Evolutionary conservation across 2,888 invertebrate genomes (phyloP).

Genomic region (Drosophila colorata): DNA sequence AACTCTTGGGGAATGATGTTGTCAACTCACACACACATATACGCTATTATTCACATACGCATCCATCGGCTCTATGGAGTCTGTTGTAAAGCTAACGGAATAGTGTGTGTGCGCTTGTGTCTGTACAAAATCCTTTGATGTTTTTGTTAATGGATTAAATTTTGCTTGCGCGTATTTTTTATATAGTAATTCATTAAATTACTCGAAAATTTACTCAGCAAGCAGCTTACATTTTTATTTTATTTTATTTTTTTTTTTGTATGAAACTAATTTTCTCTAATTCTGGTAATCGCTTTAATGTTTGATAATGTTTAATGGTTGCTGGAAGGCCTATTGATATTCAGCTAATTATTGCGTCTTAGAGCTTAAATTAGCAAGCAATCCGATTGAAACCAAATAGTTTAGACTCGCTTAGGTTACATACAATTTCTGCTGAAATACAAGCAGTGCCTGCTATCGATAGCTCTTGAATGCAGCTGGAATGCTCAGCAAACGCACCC

Average conservation of each 20-base stretch:
- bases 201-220: slow-evolving; percentile 9
- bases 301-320: neutral
- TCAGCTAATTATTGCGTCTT: neutral
- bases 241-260: no score
- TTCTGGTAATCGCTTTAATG: neutral
- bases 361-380: neutral
- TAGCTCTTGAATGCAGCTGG: neutral
- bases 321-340: neutral
- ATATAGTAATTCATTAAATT: slow-evolving; percentile 2
- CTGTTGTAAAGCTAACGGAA: slow-evolving; percentile 19
- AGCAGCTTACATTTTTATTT: slow-evolving; percentile 4
- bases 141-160: slow-evolving; percentile 38
- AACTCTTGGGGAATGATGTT: slow-evolving; percentile 28
- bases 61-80: slow-evolving; percentile 11
- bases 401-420: neutral
- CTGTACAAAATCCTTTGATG: slow-evolving; percentile 47
- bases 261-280: slow-evolving; percentile 4
- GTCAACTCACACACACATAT: slow-evolving; percentile 22
- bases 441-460: neutral
- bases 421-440: neutral
- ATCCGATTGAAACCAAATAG: neutral
- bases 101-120: slow-evolving; percentile 21
- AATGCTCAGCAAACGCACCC: slow-evolving; percentile 14
- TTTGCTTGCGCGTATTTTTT: slow-evolving; percentile 29
- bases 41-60: slow-evolving; percentile 4